phyloP scores from a whole-genome alignment of 2,888 invertebrate genomes.

The Morpho achilles region DNA sequence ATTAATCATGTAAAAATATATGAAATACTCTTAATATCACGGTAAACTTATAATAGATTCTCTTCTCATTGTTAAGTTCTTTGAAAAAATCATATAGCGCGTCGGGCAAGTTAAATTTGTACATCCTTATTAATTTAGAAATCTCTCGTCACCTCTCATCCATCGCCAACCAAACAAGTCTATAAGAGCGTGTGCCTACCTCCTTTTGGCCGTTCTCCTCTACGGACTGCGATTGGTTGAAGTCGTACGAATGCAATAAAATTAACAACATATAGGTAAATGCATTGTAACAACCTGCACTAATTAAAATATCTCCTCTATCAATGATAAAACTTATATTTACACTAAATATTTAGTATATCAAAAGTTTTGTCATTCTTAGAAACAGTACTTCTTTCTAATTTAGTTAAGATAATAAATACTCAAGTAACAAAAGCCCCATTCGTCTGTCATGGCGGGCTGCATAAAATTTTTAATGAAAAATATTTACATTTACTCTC shows the following conservation, averaged over 20 bases:
- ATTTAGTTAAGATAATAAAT: conserved; percentile 49
- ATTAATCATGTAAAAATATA: conserved; percentile 23
- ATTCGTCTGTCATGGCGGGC: conserved; percentile 67
- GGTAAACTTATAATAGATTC: not conserved
- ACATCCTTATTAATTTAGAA: not conserved
- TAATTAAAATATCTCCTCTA: conserved; percentile 58
- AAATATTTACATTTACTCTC: conserved; percentile 75
- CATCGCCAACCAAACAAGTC: conserved; percentile 39
- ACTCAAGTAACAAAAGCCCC: conserved; percentile 69
- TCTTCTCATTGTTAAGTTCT: not conserved
- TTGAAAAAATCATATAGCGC: too few species aligned
- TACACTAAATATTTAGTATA: conserved; percentile 58
- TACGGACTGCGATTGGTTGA: conserved; percentile 79
- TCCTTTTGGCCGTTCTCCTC: conserved; percentile 78
- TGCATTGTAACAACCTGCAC: conserved; percentile 72
- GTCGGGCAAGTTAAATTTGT: too few species aligned
- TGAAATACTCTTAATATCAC: conserved; percentile 5
- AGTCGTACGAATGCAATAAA: conserved; percentile 79
- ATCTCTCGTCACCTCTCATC: conserved; percentile 37
- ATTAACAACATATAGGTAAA: conserved; percentile 78
- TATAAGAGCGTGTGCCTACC: conserved; percentile 72
- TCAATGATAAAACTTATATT: conserved; percentile 55
- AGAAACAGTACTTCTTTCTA: conserved; percentile 39
- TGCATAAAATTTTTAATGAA: conserved; percentile 55
- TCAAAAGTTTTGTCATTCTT: conserved; percentile 65